Evolutionary conservation across 1,140 invertebrate species (phyloP).

Genomic region (Penaeus vannamei): DNA sequence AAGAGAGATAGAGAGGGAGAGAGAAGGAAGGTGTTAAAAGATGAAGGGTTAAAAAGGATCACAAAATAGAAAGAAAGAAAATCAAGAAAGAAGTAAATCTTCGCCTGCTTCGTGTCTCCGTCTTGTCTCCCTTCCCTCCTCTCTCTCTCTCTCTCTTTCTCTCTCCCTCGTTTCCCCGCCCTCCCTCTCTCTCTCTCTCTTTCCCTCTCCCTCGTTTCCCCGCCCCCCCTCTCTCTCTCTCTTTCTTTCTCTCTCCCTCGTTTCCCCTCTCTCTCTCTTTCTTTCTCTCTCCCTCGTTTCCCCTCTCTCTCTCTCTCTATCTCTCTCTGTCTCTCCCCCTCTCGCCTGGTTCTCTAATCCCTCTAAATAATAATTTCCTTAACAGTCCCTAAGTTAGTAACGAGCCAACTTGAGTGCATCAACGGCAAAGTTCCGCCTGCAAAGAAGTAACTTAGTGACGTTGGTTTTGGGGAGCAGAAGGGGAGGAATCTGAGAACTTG

Average conservation of each 20-base stretch:
- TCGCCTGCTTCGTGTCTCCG: no score
- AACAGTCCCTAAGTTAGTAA: no score
- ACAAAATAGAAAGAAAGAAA: neutral
- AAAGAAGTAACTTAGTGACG: no score
- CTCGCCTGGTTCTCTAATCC: neutral
- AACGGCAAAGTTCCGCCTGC: no score
- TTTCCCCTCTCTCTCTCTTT: neutral
- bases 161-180: no score
- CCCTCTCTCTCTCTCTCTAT: neutral
- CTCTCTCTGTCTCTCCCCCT: neutral
- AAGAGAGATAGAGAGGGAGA: constrained; percentile 6
- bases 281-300: neutral
- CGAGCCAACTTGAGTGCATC: no score
- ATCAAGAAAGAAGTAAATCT: neutral
- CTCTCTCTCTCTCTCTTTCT: no score
- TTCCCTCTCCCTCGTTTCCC: no score
- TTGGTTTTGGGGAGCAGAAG: no score
- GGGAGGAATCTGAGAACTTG: no score
- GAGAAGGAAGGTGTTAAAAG: neutral
- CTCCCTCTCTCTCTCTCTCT: neutral
- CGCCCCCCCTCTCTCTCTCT: constrained; percentile 10
- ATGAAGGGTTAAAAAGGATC: neutral
- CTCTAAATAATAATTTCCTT: constrained; percentile 1
- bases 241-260: no score
- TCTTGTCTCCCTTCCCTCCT: no score